Evolutionary conservation across 2,113 vertebrate genomes (phyloP), one percentile per base, ranked within the genome.

Genomic region (Takifugu flavidus): DNA sequence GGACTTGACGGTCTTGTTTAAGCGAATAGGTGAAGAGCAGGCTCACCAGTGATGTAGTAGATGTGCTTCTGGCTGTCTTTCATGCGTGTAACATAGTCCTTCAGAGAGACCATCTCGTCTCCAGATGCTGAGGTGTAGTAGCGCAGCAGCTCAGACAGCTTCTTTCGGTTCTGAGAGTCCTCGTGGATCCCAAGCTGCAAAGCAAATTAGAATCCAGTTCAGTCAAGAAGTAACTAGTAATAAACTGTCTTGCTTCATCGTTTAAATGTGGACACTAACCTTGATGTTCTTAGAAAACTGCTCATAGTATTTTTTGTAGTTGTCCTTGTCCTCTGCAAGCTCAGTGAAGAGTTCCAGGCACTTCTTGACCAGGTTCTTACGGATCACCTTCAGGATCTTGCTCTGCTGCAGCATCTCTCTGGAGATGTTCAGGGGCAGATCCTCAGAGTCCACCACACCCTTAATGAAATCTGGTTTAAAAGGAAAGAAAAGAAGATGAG

Each of bases 231-330:
- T 13, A 43, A 13, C 42, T 13, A 43, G 1, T 2, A 8, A 2
- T 43, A 43, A 6, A 2, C 42, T 43, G 42, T 13, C 4, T 47
- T 50, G 25, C 2, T 46, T 46, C 49, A 25, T 25, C 25, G 20
- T 6, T 11, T 3, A 39, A 39, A 39, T 10, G 34, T 39, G 52
- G 10, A 46, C 53, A 43, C 61, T 27, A 51, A 98, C 96, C 93
- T 99, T 99, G 13, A 98, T 94, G 42, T 98, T 98, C 84, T 99
- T 98, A 4, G 96, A 98, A 62, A 99, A 99, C 75, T 99, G 96
- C 70, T 99, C 96, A 0, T 98, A 99, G 27, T 79, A 94, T 54
- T 98, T 99, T 7, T 98, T 98, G 82, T 98, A 98, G 79, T 99
- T 99, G 65, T 99, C 97, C 70, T 94, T 97, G 82, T 98, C 96